Conservation (phyloP, 2,888 invertebrate genomes). For the Acanthopleura granulata region DNA sequence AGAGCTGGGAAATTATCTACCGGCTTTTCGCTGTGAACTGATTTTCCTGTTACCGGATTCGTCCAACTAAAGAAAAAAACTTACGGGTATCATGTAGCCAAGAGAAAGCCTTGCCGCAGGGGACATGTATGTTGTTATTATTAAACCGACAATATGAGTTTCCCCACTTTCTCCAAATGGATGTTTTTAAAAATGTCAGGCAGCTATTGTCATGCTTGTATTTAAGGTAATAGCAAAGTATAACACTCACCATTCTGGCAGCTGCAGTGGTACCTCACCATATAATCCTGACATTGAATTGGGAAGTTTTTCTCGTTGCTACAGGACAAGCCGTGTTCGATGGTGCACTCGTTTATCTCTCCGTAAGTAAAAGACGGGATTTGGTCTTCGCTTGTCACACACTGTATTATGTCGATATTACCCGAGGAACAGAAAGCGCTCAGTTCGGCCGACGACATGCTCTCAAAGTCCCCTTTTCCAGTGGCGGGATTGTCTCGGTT, state of each 20-base stretch:
- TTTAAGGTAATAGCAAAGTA: background rate
- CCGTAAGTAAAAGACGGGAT: conserved; percentile 42
- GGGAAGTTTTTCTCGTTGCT: conserved; percentile 52
- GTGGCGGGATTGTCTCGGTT: conserved; percentile 46
- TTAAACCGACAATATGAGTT: no score
- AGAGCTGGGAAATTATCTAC: no score
- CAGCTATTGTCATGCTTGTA: background rate
- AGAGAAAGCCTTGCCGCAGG: no score
- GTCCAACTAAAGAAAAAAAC: no score
- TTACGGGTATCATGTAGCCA: no score
- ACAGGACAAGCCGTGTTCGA: conserved; percentile 78
- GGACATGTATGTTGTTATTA: no score
- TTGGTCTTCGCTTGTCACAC: conserved; percentile 32
- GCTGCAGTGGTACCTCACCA: conserved; percentile 57
- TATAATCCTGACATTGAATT: conserved; percentile 40
- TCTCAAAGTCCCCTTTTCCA: conserved; percentile 28
- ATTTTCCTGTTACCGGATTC: no score
- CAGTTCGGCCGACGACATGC: conserved; percentile 40
- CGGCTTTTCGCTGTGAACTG: no score
- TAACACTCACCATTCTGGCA: background rate
- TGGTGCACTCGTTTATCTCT: conserved; percentile 53
- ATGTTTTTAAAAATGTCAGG: background rate
- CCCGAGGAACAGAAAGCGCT: conserved; percentile 48
- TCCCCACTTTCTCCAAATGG: no score
- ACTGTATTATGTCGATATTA: conserved; percentile 58